A percentile compares a stretch with the other conserved stretches of the same genome.
Evolutionary conservation across 2,888 invertebrate genomes (phyloP).

Genomic region (Phyto melanocephala): DNA sequence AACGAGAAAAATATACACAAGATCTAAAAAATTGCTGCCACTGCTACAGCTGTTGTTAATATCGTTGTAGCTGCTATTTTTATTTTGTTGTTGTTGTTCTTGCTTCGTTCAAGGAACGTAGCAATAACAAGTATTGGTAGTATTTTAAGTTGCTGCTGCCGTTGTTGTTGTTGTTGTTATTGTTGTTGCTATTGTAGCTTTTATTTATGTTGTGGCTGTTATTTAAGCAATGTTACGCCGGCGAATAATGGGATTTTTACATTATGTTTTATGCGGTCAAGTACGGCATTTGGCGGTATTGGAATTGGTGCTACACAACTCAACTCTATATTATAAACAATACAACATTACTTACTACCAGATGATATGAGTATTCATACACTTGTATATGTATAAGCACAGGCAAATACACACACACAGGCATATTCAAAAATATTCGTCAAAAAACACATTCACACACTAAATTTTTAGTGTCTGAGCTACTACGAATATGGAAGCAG

Average conservation of each 20-base stretch:
- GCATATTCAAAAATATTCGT: neutral
- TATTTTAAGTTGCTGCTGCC: neutral
- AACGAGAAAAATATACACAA: neutral
- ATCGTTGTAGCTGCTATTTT: neutral
- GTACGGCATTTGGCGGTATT: constrained; percentile 63
- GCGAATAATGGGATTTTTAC: constrained; percentile 66
- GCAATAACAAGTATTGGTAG: constrained; percentile 12
- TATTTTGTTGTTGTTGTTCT: constrained; percentile 3
- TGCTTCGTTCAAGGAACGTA: constrained; percentile 19
- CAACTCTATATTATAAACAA: constrained; percentile 11
- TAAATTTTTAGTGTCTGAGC: constrained; percentile 22
- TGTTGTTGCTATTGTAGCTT: constrained; percentile 47
- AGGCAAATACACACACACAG: constrained; percentile 68
- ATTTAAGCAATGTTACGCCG: constrained; percentile 68
- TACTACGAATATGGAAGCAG: neutral
- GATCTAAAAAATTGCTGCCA: constrained; percentile 45
- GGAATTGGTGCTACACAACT: constrained; percentile 61
- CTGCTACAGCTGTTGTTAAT: constrained; percentile 46
- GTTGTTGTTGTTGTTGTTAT: neutral
- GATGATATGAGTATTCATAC: constrained; percentile 66
- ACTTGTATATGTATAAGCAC: constrained; percentile 68
- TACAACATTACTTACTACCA: constrained; percentile 16
- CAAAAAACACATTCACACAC: constrained; percentile 35
- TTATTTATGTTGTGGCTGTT: constrained; percentile 64
- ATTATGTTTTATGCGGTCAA: constrained; percentile 75